Evolutionary conservation across 92 coral and sea anemone species (phyloP).

Genomic region (Epizoanthus illoricatus): DNA sequence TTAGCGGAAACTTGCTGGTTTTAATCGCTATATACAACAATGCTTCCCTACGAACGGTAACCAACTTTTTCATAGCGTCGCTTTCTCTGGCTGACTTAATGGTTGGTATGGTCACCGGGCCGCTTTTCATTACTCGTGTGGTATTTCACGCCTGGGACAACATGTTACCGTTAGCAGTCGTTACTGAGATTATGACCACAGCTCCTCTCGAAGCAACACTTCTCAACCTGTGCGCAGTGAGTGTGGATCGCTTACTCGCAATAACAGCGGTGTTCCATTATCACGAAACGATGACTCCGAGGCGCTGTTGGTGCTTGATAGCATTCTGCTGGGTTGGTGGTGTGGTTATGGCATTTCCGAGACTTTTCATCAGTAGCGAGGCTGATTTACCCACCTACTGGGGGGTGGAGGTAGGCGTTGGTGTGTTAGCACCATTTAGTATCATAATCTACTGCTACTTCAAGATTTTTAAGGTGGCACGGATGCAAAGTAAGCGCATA

Average conservation of each 20-base stretch:
- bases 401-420: not conserved
- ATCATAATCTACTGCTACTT: constrained; percentile 23
- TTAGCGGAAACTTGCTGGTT: constrained; percentile 19
- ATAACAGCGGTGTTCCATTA: constrained; percentile 12
- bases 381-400: not conserved
- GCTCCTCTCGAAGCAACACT: constrained; percentile 5
- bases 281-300: constrained; percentile 12
- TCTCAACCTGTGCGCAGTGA: constrained; percentile 16
- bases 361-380: not conserved
- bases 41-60: constrained; percentile 21
- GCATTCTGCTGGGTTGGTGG: constrained; percentile 1
- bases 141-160: not conserved
- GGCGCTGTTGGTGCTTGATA: constrained; percentile 16
- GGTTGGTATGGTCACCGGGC: constrained; percentile 13
- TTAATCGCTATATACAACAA: constrained; percentile 16
- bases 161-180: not conserved
- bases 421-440: not conserved
- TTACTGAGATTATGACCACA: not conserved
- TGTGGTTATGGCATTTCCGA: not conserved
- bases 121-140: constrained; percentile 3
- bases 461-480: constrained; percentile 29
- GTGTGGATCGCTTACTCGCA: constrained; percentile 21
- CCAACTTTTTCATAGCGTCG: constrained; percentile 16
- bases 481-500: constrained; percentile 13
- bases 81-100: constrained; percentile 12